Conservation (phyloP, 2,888 invertebrate species). For the Lysandra coridon region DNA sequence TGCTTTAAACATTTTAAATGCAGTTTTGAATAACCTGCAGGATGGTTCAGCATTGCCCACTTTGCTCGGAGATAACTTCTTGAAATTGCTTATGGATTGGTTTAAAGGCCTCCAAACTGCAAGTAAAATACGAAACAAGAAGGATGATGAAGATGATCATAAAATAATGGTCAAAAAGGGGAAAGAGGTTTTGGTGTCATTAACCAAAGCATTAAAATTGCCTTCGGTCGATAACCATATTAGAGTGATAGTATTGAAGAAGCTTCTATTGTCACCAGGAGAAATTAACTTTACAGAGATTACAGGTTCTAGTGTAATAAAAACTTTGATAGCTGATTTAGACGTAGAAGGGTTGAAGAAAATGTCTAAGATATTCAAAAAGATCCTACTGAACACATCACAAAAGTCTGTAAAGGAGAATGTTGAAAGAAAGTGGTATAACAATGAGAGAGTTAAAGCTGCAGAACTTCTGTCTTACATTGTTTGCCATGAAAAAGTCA, state of each 20-base stretch:
- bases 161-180: conserved; percentile 79
- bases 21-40: conserved; percentile 73
- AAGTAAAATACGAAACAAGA: conserved; percentile 77
- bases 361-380: conserved; percentile 81
- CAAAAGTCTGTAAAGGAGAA: conserved; percentile 74
- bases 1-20: conserved; percentile 80
- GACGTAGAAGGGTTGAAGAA: conserved; percentile 82
- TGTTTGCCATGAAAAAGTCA: conserved; percentile 75
- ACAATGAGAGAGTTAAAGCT: conserved; percentile 84
- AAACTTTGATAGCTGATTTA: conserved; percentile 82
- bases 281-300: conserved; percentile 87
- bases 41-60: conserved; percentile 73
- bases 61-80: conserved; percentile 83
- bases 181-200: conserved; percentile 75
- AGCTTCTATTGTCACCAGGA: conserved; percentile 84
- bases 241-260: conserved; percentile 82
- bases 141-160: conserved; percentile 70
- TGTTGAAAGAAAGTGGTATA: conserved; percentile 82
- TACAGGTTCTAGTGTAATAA: conserved; percentile 83
- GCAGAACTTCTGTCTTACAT: conserved; percentile 76
- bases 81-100: conserved; percentile 82
- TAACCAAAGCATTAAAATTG: conserved; percentile 73
- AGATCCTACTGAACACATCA: conserved; percentile 79
- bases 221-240: conserved; percentile 72
- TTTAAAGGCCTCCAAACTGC: conserved; percentile 81